These are phyloP conservation scores for Clarias laeviceps DNA, from an alignment of 2,797 vertebrate genomes.

Conservation along the genomic window DNA sequence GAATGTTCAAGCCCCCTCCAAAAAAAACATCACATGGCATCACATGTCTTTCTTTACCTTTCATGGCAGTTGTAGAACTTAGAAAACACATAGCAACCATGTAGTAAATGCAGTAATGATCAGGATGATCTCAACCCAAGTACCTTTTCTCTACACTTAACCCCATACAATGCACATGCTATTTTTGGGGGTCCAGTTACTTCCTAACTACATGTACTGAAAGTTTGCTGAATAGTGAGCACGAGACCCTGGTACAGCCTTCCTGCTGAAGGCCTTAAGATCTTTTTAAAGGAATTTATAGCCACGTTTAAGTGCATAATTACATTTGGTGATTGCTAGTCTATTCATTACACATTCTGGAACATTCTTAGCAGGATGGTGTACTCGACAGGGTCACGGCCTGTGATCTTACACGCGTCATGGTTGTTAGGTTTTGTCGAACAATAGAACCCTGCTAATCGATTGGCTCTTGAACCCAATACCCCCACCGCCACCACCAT, in stretches of 20 bases:
- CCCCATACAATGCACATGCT: no score
- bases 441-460: slow-evolving; percentile 26
- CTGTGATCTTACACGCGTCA: slow-evolving; percentile 21
- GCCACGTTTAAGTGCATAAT: neutral
- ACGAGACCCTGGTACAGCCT: no score
- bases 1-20: no score
- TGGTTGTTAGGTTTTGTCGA: slow-evolving; percentile 40
- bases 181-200: neutral
- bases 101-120: neutral
- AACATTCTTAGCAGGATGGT: neutral
- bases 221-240: neutral
- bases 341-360: slow-evolving; percentile 1
- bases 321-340: neutral
- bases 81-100: neutral
- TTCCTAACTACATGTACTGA: neutral
- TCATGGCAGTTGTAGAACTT: neutral
- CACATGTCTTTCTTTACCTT: neutral
- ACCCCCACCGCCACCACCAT: neutral
- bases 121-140: neutral
- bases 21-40: neutral
- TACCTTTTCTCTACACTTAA: neutral
- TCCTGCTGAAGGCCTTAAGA: no score
- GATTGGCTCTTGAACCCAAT: neutral
- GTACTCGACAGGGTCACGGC: neutral
- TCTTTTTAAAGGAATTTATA: no score